Evolutionary conservation across 2,888 invertebrate species (phyloP).

Genomic region (Cryptosula pallasiana): DNA sequence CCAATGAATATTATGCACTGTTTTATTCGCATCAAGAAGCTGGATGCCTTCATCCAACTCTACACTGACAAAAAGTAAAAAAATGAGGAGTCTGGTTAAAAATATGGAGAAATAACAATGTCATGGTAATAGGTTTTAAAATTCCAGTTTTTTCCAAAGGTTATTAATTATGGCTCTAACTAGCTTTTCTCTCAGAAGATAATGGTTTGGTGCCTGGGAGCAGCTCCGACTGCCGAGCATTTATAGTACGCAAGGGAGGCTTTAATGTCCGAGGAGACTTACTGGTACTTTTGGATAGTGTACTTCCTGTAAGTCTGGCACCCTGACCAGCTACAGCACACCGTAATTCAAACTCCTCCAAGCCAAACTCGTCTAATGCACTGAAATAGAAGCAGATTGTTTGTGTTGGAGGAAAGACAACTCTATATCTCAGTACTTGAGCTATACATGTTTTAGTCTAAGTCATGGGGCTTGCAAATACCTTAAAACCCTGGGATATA

Average conservation of each 20-base stretch:
- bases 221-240: not conserved
- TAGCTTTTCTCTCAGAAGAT: not conserved
- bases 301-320: not conserved
- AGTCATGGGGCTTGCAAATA: too few relatives aligned
- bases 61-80: too few relatives aligned
- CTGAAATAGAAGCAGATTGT: not conserved
- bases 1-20: too few relatives aligned
- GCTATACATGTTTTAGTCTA: too few relatives aligned
- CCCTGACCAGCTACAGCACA: conserved; percentile 2
- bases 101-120: too few relatives aligned
- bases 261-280: not conserved
- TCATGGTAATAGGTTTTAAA: too few relatives aligned
- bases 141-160: too few relatives aligned
- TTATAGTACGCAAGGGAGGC: not conserved
- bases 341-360: not conserved
- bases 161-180: not conserved
- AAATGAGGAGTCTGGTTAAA: too few relatives aligned
- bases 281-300: not conserved
- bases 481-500: conserved; percentile 7
- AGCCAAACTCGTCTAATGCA: not conserved
- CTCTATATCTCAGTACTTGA: too few relatives aligned
- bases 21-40: too few relatives aligned
- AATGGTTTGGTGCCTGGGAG: conserved; percentile 5
- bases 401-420: too few relatives aligned
- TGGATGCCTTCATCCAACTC: too few relatives aligned